Percentiles rank a stretch among this genome's conserved stretches.
Evolutionary conservation across 1,140 invertebrate species (phyloP).

Genomic region (Macrocentrus cingulum): DNA sequence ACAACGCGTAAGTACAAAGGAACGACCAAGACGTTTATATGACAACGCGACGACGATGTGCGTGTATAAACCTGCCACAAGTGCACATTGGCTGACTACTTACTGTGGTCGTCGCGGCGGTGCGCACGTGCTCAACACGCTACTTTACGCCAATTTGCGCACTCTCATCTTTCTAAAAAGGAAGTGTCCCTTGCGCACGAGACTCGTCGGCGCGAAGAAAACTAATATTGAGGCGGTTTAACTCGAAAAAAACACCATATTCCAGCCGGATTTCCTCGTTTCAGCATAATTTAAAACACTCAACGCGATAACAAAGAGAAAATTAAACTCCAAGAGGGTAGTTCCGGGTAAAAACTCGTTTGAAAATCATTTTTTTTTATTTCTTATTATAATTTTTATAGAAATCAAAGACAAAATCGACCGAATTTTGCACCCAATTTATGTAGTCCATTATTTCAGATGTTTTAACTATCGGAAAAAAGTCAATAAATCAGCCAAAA

Average conservation of each 20-base stretch:
- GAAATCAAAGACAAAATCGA: too few species aligned
- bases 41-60: constrained; percentile 8
- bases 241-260: not conserved
- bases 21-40: not conserved
- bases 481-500: too few species aligned
- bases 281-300: constrained; percentile 1
- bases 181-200: not conserved
- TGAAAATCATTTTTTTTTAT: too few species aligned
- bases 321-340: not conserved
- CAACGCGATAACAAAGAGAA: not conserved
- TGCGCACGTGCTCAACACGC: constrained; percentile 6
- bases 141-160: constrained; percentile 18
- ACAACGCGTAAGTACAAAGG: constrained; percentile 2
- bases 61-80: constrained; percentile 1
- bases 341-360: too few species aligned
- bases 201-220: constrained; percentile 1
- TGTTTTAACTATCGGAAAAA: too few species aligned
- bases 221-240: not conserved
- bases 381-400: too few species aligned
- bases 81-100: constrained; percentile 1
- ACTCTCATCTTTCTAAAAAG: constrained; percentile 15
- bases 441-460: too few species aligned
- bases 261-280: constrained; percentile 15
- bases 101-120: too few species aligned
- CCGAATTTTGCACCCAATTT: too few species aligned